Evolutionary conservation across 2,797 vertebrate genomes (phyloP), one percentile per base, ranked within the genome.

Genomic region (Coccyzus lansbergi): DNA sequence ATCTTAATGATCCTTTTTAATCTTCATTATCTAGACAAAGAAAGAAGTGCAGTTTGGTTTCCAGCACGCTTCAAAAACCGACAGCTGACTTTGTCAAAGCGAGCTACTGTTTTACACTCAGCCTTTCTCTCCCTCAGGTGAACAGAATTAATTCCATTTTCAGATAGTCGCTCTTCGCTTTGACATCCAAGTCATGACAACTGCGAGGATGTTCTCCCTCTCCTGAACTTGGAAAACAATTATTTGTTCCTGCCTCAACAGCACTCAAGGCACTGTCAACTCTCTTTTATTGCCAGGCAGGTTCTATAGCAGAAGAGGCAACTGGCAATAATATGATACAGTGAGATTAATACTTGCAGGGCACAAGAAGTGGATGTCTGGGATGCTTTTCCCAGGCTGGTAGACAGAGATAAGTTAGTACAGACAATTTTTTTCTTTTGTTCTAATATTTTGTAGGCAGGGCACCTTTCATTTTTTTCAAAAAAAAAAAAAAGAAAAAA

Each of bases 301-400:
- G 52, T 80, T 83, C 53, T 60, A 10, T 22, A 70, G 48, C 38
- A 92, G 52, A 90, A 76, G 21, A 60, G 29, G 64, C 22, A 75
- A 60, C 26, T 74, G n/a, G 5, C 74, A 36, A 56, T 87, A 49
- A 36, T 82, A 53, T 22, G 26, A 75, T 94, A 5, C 10, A 38
- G 40, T 63, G 76, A 96, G 71, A 87, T 91, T 67, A 90, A 90
- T 82, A 40, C 28, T 86, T 86, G 21, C 84, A 93, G 81, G 22
- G 44, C 34, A 70, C 22, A 60, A 70, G 55, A 87, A 71, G 13
- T 78, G 29, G 36, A 67, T 88, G 49, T 64, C 71, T 92, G 65
- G 46, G 70, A 67, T 93, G 94, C 40, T 9, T 84, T 91, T 86
- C 63, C 24, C 26, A 36, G 34, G 8, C 75, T 90, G 53, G 62